A percentile compares a stretch with the other conserved stretches of the same genome.
phyloP scores from a whole-genome alignment of 2,888 invertebrate species.

The Andrena chrysosceles region DNA sequence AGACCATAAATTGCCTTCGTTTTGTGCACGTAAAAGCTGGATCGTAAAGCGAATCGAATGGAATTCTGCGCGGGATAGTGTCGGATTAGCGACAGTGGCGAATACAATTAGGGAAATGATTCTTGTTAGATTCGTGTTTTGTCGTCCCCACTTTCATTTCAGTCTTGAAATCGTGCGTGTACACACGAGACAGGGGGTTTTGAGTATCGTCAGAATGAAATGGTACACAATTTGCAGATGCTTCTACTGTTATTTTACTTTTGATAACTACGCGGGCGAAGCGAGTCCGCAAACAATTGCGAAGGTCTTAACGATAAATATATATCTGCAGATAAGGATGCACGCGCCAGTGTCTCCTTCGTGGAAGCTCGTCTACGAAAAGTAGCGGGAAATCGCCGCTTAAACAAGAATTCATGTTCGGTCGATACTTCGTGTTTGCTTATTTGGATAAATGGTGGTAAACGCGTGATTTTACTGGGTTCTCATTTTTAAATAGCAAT shows the following conservation, averaged over 20 bases:
- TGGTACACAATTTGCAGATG: not conserved
- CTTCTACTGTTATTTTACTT: not conserved
- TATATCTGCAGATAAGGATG: constrained; percentile 6
- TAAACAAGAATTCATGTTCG: not conserved
- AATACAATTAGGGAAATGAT: not conserved
- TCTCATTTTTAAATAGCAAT: not conserved
- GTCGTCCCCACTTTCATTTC: not conserved
- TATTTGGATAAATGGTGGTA: not conserved
- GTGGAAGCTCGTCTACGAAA: not conserved
- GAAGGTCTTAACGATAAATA: not conserved
- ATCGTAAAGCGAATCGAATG: not conserved
- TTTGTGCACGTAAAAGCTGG: not conserved
- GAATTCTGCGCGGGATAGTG: not conserved
- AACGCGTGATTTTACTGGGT: not conserved
- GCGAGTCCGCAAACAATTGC: not conserved
- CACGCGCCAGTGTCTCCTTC: not conserved
- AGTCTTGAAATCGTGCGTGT: not conserved
- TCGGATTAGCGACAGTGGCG: not conserved
- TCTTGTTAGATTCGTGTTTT: not conserved
- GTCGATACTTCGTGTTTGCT: not conserved
- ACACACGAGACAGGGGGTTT: not conserved
- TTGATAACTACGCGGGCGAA: not conserved
- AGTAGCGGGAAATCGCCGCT: no score
- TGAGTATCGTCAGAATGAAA: not conserved
- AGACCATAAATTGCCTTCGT: constrained; percentile 11